Evolutionary conservation across 2,113 vertebrate genomes (phyloP).

Genomic region (Amblyopsis rosae): DNA sequence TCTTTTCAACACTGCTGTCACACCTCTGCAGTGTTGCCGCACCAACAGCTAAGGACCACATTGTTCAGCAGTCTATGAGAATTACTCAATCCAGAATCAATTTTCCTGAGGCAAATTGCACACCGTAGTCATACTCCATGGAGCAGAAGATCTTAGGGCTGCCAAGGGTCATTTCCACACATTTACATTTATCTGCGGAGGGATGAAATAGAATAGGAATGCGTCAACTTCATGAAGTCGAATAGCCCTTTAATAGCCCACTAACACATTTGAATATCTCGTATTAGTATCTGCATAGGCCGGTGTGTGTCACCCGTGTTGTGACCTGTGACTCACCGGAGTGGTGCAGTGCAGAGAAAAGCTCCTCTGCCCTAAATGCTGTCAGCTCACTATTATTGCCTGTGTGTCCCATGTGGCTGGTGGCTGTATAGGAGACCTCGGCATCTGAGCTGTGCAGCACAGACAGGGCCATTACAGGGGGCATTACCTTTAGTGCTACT

Average conservation of each 20-base stretch:
- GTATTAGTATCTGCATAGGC: neutral
- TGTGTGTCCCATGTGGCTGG: slow-evolving; percentile 52
- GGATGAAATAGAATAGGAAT: slow-evolving; percentile 27
- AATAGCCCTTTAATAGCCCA: neutral
- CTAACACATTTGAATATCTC: neutral
- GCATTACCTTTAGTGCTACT: slow-evolving; percentile 23
- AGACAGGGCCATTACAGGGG: slow-evolving; percentile 40
- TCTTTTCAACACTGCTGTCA: neutral
- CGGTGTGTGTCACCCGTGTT: slow-evolving; percentile 30
- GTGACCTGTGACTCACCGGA: slow-evolving; percentile 82
- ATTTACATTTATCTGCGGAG: slow-evolving; percentile 89
- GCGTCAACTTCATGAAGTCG: neutral
- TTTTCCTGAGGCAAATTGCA: slow-evolving; percentile 1
- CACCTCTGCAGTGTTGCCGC: no score
- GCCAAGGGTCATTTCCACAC: slow-evolving; percentile 85
- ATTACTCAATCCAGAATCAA: neutral
- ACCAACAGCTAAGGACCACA: no score
- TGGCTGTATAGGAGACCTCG: slow-evolving; percentile 53
- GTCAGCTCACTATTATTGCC: slow-evolving; percentile 77
- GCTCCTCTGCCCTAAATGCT: slow-evolving; percentile 88
- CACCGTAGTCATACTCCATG: slow-evolving; percentile 93
- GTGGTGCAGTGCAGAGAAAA: slow-evolving; percentile 94
- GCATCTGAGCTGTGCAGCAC: slow-evolving; percentile 60
- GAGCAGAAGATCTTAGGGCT: slow-evolving; percentile 87
- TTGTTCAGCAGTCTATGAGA: no score